phyloP scores from a whole-genome alignment of 2,113 vertebrate species.

The Corydoras maculifer region DNA sequence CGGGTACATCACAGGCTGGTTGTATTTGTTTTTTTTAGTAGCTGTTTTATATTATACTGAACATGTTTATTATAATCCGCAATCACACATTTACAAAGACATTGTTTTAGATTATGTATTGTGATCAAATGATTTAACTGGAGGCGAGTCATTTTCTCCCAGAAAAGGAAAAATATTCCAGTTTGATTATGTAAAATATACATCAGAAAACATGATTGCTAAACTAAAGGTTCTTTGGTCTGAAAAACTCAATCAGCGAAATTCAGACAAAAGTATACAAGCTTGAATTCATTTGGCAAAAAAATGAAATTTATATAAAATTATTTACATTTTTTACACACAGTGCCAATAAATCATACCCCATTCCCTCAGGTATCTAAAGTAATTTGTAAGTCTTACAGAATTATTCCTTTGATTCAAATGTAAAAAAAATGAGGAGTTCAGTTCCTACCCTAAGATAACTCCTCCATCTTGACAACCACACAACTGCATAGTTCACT shows the following conservation, averaged over 20 bases:
- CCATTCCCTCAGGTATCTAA: constrained; percentile 1
- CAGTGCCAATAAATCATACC: constrained; percentile 43
- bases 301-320: constrained; percentile 32
- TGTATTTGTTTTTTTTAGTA: neutral
- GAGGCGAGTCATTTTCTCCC: constrained; percentile 63
- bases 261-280: constrained; percentile 46
- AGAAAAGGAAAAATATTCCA: constrained; percentile 61
- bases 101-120: constrained; percentile 38
- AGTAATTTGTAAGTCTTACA: constrained; percentile 52
- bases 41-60: neutral
- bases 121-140: constrained; percentile 30
- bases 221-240: constrained; percentile 53
- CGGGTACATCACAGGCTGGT: neutral
- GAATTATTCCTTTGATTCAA: constrained; percentile 39
- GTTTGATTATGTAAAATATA: constrained; percentile 46
- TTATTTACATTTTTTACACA: constrained; percentile 32
- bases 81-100: constrained; percentile 39
- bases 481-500: constrained; percentile 32
- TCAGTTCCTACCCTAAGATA: constrained; percentile 43
- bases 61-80: neutral
- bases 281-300: constrained; percentile 37
- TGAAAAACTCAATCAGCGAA: constrained; percentile 44
- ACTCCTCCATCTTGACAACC: constrained; percentile 13
- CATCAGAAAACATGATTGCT: constrained; percentile 50
- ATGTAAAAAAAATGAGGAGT: constrained; percentile 6